Percentiles rank a stretch among this genome's conserved stretches.
phyloP scores from a whole-genome alignment of 2,113 vertebrate genomes.

The Oryzias javanicus region DNA sequence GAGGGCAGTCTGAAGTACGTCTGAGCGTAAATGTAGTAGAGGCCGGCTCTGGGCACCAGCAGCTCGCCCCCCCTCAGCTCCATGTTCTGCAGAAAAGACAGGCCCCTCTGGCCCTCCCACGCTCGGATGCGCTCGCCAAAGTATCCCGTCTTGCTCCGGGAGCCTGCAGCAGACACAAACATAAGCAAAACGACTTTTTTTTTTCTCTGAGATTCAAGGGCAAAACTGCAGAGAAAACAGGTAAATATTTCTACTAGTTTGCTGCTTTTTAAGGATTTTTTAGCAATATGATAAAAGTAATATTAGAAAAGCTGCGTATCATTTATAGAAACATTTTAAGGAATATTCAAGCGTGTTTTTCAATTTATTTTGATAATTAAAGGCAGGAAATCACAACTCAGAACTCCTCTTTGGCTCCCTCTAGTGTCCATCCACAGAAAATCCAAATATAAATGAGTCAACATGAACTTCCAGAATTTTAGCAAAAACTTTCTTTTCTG shows the following conservation, averaged over 20 bases:
- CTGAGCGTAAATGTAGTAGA: conserved; percentile 91
- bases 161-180: conserved; percentile 43
- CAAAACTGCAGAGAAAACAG: background rate
- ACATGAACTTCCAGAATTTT: too few species aligned
- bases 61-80: conserved; percentile 84
- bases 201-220: background rate
- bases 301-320: too few species aligned
- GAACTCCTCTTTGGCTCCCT: conserved; percentile 9
- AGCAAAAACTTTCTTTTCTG: too few species aligned
- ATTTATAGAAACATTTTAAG: background rate
- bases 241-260: too few species aligned
- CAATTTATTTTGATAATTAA: background rate
- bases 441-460: background rate
- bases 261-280: too few species aligned
- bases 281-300: too few species aligned
- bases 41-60: conserved; percentile 77
- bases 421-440: background rate
- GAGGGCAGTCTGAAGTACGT: conserved; percentile 85
- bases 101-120: conserved; percentile 83
- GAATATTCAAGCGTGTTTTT: background rate
- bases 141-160: conserved; percentile 57
- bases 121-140: conserved; percentile 80
- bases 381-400: background rate
- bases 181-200: background rate
- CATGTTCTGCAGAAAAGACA: conserved; percentile 84